phyloP scores from a whole-genome alignment of 2,888 invertebrate species.

The Sussaba pulchella region DNA sequence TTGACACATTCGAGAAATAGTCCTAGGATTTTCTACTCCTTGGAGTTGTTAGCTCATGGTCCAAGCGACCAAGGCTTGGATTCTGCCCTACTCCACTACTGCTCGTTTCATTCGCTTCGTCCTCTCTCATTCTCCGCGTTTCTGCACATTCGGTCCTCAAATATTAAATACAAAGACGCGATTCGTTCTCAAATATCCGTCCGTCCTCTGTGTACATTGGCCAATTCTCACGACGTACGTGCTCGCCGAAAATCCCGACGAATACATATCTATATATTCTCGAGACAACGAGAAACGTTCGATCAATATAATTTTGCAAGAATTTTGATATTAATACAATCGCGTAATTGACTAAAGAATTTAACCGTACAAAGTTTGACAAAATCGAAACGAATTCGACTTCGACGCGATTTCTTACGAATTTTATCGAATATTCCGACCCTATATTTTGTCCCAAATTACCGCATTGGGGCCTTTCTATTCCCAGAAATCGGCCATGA shows the following conservation, averaged over 20 bases:
- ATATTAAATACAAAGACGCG: constrained; percentile 16
- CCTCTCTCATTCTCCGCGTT: neutral
- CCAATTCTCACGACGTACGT: neutral
- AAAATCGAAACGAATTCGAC: too few species aligned
- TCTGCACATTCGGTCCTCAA: neutral
- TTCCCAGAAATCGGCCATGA: too few species aligned
- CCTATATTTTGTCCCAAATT: too few species aligned
- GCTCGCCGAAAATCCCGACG: neutral
- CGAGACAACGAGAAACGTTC: neutral
- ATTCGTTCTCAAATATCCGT: constrained; percentile 8
- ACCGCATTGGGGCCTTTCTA: too few species aligned
- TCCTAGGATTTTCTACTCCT: too few species aligned
- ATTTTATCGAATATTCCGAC: too few species aligned
- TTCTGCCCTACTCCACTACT: neutral
- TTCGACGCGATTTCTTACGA: too few species aligned
- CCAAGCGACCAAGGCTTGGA: constrained; percentile 10
- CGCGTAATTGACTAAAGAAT: too few species aligned
- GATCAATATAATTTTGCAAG: too few species aligned
- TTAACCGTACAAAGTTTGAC: too few species aligned
- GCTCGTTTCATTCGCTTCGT: neutral
- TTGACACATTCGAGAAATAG: too few species aligned
- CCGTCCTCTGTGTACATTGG: neutral
- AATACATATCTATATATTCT: neutral
- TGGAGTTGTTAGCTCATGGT: constrained; percentile 13
- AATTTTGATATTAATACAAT: too few species aligned